A percentile compares a stretch with the other conserved stretches of the same genome.
These are phyloP conservation scores for Parthenolecanium corni DNA, from an alignment of 2,888 invertebrate species.

Conservation along the genomic window DNA sequence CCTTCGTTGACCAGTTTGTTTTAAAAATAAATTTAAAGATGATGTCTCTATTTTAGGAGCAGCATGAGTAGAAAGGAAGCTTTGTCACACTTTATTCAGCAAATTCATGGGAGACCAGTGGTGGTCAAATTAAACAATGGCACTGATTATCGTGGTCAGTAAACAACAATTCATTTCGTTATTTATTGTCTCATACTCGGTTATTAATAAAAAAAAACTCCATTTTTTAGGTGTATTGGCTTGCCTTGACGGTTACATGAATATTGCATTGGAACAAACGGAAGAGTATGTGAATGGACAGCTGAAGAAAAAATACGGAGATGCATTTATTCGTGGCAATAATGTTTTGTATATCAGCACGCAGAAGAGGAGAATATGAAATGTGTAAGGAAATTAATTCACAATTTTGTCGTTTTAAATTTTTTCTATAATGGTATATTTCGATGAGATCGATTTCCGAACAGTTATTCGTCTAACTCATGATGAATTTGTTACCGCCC, in stretches of 20 bases:
- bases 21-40: background rate
- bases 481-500: constrained; percentile 13
- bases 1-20: background rate
- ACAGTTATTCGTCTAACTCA: too few relatives aligned
- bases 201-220: too few relatives aligned
- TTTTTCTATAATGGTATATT: too few relatives aligned
- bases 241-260: constrained; percentile 98
- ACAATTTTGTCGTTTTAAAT: too few relatives aligned
- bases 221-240: constrained; percentile 77
- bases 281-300: constrained; percentile 99
- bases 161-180: too few relatives aligned
- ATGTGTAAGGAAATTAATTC: too few relatives aligned
- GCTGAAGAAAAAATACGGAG: constrained; percentile 96
- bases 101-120: constrained; percentile 95
- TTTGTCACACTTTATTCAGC: constrained; percentile 92
- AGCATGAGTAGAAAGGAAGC: constrained; percentile 91
- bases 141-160: constrained; percentile 90
- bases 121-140: constrained; percentile 98
- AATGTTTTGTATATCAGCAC: constrained; percentile 93
- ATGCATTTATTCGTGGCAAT: constrained; percentile 97
- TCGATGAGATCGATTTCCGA: background rate
- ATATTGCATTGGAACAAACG: constrained; percentile 96
- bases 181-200: background rate
- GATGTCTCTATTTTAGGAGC: background rate
- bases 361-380: constrained; percentile 58